A percentile compares a stretch with the other conserved stretches of the same genome.
Evolutionary conservation across 2,888 invertebrate genomes (phyloP).

Genomic region (Teleogryllus oceanicus): DNA sequence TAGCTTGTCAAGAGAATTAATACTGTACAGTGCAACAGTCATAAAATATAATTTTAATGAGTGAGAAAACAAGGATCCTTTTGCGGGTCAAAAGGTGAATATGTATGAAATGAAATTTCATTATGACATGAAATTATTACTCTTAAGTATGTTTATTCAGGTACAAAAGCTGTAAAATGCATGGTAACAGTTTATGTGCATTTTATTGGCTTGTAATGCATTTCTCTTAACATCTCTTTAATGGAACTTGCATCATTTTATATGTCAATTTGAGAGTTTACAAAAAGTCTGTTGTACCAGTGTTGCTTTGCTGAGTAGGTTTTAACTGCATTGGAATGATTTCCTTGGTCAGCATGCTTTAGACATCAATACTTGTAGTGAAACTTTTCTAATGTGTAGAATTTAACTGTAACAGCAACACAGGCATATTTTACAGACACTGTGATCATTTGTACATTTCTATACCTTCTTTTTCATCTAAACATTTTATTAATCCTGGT

Average conservation of each 20-base stretch:
- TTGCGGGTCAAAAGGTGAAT: not conserved
- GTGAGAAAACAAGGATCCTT: not conserved
- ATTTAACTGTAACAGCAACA: not conserved
- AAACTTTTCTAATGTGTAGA: not conserved
- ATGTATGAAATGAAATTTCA: not conserved
- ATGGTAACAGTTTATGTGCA: not conserved
- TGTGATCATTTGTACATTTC: not conserved
- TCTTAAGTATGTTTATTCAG: conserved; percentile 2
- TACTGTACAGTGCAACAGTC: not conserved
- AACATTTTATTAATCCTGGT: too few species aligned
- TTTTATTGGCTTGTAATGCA: not conserved
- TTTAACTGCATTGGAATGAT: conserved; percentile 7
- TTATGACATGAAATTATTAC: not conserved
- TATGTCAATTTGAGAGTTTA: not conserved
- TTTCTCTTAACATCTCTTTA: not conserved
- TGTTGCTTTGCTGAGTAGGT: not conserved
- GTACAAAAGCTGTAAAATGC: not conserved
- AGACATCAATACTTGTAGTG: not conserved
- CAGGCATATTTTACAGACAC: not conserved
- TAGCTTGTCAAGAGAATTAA: not conserved
- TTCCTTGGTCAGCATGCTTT: not conserved
- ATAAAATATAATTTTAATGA: conserved; percentile 9
- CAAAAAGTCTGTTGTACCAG: conserved; percentile 3
- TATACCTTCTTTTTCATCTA: too few species aligned
- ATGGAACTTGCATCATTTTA: not conserved